Evolutionary conservation across 92 coral and sea anemone genomes (phyloP).

Genomic region (Epizoanthus scotinus): DNA sequence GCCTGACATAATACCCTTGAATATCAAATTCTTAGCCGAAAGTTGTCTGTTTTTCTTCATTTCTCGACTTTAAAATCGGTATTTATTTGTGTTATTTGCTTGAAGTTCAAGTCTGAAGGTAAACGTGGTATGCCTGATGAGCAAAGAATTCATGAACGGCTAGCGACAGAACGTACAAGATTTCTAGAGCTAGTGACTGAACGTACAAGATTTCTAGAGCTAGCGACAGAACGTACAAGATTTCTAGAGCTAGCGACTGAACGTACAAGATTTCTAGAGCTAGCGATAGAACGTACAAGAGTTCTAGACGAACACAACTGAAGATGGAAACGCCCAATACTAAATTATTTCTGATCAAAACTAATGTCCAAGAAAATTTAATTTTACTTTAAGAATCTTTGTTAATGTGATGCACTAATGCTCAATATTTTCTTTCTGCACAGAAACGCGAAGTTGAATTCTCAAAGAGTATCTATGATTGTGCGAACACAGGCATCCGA

Average conservation of each 20-base stretch:
- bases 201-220: not conserved
- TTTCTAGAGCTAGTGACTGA: not conserved
- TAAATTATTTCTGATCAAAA: not conserved
- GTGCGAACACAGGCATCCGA: conserved; percentile 33
- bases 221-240: not conserved
- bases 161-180: not conserved
- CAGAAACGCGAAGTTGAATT: conserved; percentile 43
- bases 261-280: not conserved
- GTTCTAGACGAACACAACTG: not conserved
- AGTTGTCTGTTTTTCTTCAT: conserved; percentile 13
- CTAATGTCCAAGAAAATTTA: not conserved
- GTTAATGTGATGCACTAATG: conserved; percentile 5
- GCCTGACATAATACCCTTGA: conserved; percentile 7
- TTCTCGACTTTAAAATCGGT: not conserved
- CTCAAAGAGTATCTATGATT: conserved; percentile 29
- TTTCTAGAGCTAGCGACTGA: not conserved
- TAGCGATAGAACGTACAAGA: not conserved
- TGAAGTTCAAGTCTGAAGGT: not conserved
- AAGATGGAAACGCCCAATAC: conserved; percentile 32
- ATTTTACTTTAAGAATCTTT: not conserved
- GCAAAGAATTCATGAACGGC: not conserved
- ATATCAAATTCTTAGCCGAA: conserved; percentile 22
- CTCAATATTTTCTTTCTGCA: conserved; percentile 19
- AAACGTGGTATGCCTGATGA: not conserved
- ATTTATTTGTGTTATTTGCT: not conserved